Conservation (phyloP, 2,113 vertebrate genomes). For the Halcyon malimbica region DNA sequence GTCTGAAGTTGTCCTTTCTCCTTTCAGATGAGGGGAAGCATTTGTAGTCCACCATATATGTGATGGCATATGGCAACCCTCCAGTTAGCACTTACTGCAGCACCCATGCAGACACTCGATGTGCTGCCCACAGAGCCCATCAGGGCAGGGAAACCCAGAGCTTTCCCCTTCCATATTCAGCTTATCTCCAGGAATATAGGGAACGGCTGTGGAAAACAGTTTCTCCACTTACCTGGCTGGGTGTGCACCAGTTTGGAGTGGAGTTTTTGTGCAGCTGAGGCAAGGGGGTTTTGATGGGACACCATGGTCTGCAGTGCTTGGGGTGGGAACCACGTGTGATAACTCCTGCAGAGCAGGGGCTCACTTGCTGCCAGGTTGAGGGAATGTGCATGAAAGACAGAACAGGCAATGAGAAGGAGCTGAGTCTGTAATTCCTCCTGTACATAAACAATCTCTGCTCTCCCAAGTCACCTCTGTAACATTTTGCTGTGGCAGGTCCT, state of each 20-base stretch:
- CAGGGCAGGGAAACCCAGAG: not conserved
- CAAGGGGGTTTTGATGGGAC: not conserved
- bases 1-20: not conserved
- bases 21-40: not conserved
- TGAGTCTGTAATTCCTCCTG: not conserved
- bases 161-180: not conserved
- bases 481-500: not conserved
- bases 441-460: not conserved
- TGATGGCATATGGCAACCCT: fast-evolving
- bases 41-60: fast-evolving
- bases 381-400: not conserved
- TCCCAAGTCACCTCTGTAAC: not conserved
- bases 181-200: not conserved
- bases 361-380: fast-evolving
- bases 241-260: not conserved
- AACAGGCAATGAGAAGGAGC: not conserved
- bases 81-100: fast-evolving
- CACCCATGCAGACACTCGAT: fast-evolving
- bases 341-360: fast-evolving
- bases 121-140: not conserved
- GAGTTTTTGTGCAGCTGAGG: not conserved
- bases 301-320: fast-evolving
- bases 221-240: not conserved
- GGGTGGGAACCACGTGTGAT: not conserved
- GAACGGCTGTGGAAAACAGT: not conserved